phyloP scores from a whole-genome alignment of 2,888 invertebrate species.

The Papilio protenor region DNA sequence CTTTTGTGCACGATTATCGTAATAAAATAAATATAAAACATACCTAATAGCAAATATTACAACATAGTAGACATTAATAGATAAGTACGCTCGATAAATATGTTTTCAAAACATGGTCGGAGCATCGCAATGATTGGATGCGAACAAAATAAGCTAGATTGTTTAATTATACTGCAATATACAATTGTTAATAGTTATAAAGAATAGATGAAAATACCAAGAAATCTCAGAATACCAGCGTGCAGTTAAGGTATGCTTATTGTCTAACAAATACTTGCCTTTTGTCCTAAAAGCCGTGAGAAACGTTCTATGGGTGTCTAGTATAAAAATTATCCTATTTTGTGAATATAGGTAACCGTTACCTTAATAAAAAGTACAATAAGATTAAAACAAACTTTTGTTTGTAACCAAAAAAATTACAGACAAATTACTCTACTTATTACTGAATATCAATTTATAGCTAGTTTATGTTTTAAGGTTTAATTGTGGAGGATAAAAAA shows the following conservation, averaged over 20 bases:
- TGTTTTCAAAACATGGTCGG: background rate
- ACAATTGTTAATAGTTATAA: background rate
- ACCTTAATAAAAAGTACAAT: too few species aligned
- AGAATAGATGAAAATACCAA: background rate
- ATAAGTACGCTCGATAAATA: background rate
- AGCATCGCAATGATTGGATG: background rate
- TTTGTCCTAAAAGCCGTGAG: too few species aligned
- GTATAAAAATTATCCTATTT: too few species aligned
- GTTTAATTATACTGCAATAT: background rate
- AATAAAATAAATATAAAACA: conserved; percentile 16
- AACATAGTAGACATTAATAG: background rate
- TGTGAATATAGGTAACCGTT: too few species aligned
- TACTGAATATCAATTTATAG: too few species aligned
- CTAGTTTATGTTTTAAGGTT: too few species aligned
- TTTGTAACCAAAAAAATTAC: too few species aligned
- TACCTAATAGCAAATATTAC: background rate
- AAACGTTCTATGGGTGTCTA: too few species aligned
- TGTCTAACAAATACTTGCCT: too few species aligned
- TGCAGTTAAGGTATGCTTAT: background rate
- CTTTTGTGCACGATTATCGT: conserved; percentile 1
- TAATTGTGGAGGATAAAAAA: too few species aligned
- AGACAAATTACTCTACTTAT: too few species aligned
- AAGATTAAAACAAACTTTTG: too few species aligned
- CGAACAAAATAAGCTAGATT: background rate
- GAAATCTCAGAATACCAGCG: background rate